A percentile compares a stretch with the other conserved stretches of the same genome.
Conservation (phyloP, 2,797 vertebrate species). For the Neopelma chrysocephalum region DNA sequence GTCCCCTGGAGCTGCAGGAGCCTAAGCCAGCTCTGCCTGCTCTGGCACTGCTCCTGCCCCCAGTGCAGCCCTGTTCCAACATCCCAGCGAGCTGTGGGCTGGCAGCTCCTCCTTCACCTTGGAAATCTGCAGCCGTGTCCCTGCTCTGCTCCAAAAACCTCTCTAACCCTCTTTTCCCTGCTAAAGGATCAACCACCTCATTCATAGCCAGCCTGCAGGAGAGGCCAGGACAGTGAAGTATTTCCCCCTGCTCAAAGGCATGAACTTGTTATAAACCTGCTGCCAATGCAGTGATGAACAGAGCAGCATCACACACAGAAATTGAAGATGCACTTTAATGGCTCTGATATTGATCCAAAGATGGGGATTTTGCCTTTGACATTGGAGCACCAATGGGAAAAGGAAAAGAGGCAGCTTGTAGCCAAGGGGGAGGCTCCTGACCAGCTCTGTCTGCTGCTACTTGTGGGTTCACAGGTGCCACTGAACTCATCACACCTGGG, state of each 20-base stretch:
- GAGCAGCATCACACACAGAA: not conserved
- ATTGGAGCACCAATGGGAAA: not conserved
- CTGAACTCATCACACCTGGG: accelerated
- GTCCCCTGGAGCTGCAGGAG: not conserved
- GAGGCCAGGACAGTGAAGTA: not conserved
- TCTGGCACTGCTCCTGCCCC: not conserved
- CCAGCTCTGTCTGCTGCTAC: not conserved
- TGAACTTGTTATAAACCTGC: not conserved
- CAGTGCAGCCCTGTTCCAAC: accelerated
- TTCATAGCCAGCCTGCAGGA: not conserved
- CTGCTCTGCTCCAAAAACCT: not conserved
- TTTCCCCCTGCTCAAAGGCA: not conserved
- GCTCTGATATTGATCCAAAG: slow-evolving; percentile 43
- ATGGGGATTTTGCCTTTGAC: slow-evolving; percentile 34
- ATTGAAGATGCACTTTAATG: slow-evolving; percentile 25
- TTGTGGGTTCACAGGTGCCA: accelerated
- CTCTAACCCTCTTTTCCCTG: not conserved
- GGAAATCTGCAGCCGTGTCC: not conserved
- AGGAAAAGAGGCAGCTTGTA: not conserved
- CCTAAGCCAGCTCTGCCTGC: not conserved
- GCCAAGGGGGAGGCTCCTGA: not conserved
- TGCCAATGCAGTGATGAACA: not conserved
- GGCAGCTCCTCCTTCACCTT: not conserved
- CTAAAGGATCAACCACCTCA: not conserved
- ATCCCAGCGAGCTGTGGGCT: not conserved